Percentiles rank a stretch among this genome's conserved stretches.
phyloP scores from a whole-genome alignment of 2,113 vertebrate genomes.

The Nyctibius bracteatus region DNA sequence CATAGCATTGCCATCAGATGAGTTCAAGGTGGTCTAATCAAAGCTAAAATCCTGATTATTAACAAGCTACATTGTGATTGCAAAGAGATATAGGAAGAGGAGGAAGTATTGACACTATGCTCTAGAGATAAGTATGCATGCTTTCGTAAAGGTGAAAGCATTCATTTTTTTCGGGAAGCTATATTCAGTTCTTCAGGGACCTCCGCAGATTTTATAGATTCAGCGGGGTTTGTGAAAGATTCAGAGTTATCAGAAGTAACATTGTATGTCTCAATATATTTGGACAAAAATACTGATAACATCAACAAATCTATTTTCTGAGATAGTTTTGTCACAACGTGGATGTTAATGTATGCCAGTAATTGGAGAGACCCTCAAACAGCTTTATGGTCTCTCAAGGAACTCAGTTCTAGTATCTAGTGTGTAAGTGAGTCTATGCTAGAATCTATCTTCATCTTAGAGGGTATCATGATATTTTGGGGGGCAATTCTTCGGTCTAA shows the following conservation, averaged over 20 bases:
- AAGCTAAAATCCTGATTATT: no score
- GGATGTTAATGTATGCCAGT: rapidly evolving
- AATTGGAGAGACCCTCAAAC: background rate
- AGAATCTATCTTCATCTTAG: background rate
- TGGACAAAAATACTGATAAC: background rate
- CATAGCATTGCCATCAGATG: no score
- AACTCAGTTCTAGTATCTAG: background rate
- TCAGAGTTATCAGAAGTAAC: background rate
- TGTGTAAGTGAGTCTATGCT: background rate
- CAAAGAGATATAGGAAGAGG: background rate
- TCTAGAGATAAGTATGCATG: background rate
- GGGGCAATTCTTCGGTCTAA: background rate
- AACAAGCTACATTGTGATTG: background rate
- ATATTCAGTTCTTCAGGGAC: background rate
- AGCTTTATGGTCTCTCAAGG: background rate
- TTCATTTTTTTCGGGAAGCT: background rate
- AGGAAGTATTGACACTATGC: background rate
- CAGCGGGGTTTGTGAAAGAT: background rate
- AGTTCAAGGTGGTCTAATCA: no score
- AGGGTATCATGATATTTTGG: background rate
- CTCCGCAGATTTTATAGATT: background rate
- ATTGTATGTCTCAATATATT: background rate
- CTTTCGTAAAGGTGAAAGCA: background rate
- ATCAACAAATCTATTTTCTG: background rate
- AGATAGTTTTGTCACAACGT: background rate